A percentile compares a stretch with the other conserved stretches of the same genome.
These are phyloP conservation scores for Enteromius mattozi DNA, from an alignment of 2,797 vertebrate species.

Conservation along the genomic window DNA sequence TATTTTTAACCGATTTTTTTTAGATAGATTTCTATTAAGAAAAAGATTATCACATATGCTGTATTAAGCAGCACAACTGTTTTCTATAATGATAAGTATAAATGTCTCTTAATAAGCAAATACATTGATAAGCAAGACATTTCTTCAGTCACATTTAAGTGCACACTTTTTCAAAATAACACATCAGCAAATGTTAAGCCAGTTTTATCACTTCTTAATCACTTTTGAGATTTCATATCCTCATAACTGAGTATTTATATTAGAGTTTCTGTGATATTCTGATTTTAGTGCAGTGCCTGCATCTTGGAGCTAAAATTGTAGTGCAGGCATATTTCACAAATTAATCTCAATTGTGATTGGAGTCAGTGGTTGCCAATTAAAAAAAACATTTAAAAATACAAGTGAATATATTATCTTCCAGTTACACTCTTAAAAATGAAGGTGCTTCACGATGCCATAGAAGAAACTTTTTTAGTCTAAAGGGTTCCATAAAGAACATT, in stretches of 20 bases:
- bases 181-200: constrained; percentile 8
- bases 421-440: no score
- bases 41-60: no score
- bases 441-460: no score
- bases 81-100: not conserved
- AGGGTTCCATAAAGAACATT: no score
- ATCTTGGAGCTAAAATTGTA: not conserved
- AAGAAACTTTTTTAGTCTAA: no score
- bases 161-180: not conserved
- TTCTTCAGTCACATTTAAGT: not conserved
- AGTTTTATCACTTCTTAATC: not conserved
- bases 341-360: not conserved
- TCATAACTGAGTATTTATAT: not conserved
- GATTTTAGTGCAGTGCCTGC: not conserved
- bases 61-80: no score
- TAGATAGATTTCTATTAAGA: no score
- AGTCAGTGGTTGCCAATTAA: not conserved
- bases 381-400: no score
- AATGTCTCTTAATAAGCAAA: not conserved
- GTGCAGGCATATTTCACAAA: not conserved
- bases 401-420: not conserved
- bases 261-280: not conserved
- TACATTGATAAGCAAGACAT: not conserved
- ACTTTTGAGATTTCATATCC: constrained; percentile 9
- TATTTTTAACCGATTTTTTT: no score